Base-by-base conservation (phyloP, 2,113 vertebrate genomes). In the Oreochromis niloticus region DNA sequence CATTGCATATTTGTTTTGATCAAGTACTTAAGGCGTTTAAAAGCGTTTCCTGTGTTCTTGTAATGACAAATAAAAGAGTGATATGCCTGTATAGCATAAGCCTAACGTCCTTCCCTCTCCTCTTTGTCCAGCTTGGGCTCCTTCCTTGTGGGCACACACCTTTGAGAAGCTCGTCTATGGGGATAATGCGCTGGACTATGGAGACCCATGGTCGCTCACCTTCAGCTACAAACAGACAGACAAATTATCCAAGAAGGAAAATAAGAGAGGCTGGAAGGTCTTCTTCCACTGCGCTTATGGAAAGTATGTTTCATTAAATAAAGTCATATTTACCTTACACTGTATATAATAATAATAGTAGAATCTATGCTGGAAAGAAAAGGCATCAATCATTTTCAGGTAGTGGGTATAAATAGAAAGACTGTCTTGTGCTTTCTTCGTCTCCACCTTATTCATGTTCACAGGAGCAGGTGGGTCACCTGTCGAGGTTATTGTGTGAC, bases 161-260 rank as follows among this genome's bases (percentile, higher is more conserved):
- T 94, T 96, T 88, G 9, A 86, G 0, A 80, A 93, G 1, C 8
- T 95, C 79, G 32, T 92, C 59, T 6, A 78, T 4, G 86, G 91
- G 1, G 94, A 94, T 30, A 80, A 81, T 17, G 90, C 85, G 89
- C 82, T 94, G 86, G 90, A 94, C 8, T 83, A 91, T 84, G 89
- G 30, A 85, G 94, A 96, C 80, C 17, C 75, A 6, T 95, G 94
- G 94, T 84, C 3, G 11, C 84, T 95, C 19, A 88, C 85, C 80
- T 96, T 96, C 14, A 91, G 57, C 92, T 95, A 95, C 91, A 82
- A 4, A 5, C 88, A 85, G 52, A 83, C 84, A 39, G 11, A 89
- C 5, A 1, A 4, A 22, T 5, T 95, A 50, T 90, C 86, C 52
- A 16, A 27, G 1, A 61, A 84, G 9, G 84, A 95, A 83, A 90